These are phyloP conservation scores for Drosophila teissieri DNA, from an alignment of 1,140 invertebrate species.

Conservation along the genomic window DNA sequence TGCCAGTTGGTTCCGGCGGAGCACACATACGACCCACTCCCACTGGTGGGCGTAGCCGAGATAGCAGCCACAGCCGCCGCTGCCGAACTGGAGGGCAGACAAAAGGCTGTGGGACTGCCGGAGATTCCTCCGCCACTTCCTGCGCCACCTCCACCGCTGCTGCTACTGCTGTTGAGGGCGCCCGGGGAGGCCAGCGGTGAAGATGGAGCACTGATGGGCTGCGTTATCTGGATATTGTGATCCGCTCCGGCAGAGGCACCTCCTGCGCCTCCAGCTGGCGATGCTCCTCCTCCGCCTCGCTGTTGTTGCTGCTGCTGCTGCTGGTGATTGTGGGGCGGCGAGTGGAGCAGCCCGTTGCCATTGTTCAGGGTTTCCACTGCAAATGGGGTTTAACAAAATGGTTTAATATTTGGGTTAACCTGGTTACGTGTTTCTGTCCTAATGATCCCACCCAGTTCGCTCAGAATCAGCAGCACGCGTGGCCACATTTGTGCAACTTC, in stretches of 20 bases:
- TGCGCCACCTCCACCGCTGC: conserved; percentile 39
- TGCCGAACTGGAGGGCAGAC: conserved; percentile 74
- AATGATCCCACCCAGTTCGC: conserved; percentile 50
- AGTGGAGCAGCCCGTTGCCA: conserved; percentile 87
- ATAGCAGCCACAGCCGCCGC: conserved; percentile 46
- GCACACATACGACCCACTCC: conserved; percentile 81
- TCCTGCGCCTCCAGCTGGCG: conserved; percentile 47
- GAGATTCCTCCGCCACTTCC: conserved; percentile 39
- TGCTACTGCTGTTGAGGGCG: conserved; percentile 57
- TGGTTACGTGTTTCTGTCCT: background rate
- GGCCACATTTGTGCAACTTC: conserved; percentile 63
- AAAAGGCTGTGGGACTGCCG: conserved; percentile 71
- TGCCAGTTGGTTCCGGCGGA: conserved; percentile 64
- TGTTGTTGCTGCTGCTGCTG: conserved; percentile 70
- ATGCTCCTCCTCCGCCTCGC: conserved; percentile 25
- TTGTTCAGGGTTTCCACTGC: conserved; percentile 89
- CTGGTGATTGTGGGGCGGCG: conserved; percentile 87
- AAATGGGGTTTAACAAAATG: conserved; percentile 53
- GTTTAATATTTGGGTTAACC: conserved; percentile 23
- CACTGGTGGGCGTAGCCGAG: conserved; percentile 62
- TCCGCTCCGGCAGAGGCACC: conserved; percentile 49
- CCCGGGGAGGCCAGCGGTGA: conserved; percentile 87
- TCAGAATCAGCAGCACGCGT: conserved; percentile 47
- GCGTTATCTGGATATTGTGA: conserved; percentile 88
- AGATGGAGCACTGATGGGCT: conserved; percentile 88